A percentile compares a stretch with the other conserved stretches of the same genome.
These are phyloP conservation scores for Drosophila navojoa DNA, from an alignment of 1,140 invertebrate genomes.

Conservation along the genomic window DNA sequence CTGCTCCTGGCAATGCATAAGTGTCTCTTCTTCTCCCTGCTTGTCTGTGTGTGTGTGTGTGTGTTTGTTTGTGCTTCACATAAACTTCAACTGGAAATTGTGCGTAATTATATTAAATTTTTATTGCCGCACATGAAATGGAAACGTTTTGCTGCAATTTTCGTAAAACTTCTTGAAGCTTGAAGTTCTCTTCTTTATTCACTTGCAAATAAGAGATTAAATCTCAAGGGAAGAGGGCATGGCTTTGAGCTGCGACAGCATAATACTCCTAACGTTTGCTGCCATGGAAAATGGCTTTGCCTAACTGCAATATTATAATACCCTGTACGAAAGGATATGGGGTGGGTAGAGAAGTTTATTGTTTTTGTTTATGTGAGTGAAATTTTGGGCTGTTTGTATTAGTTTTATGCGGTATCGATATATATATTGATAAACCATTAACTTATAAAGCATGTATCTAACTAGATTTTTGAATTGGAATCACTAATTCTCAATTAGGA, in stretches of 20 bases:
- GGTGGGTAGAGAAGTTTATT: too few species aligned
- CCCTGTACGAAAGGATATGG: neutral
- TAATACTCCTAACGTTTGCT: conserved; percentile 4
- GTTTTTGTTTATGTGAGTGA: too few species aligned
- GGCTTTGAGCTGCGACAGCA: neutral
- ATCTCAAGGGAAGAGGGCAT: neutral
- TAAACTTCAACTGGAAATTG: conserved; percentile 79
- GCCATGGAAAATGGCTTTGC: neutral
- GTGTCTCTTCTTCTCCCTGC: conserved; percentile 15
- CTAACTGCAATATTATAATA: neutral
- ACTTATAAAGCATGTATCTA: too few species aligned
- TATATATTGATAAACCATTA: too few species aligned
- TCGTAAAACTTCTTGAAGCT: conserved; percentile 17
- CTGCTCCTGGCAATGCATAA: conserved; percentile 20
- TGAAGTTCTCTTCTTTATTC: conserved; percentile 33
- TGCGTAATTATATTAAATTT: conserved; percentile 82
- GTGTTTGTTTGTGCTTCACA: conserved; percentile 33
- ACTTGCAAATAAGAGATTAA: conserved; percentile 21
- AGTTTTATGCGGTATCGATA: too few species aligned
- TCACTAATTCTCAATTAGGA: too few species aligned
- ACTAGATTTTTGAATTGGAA: too few species aligned
- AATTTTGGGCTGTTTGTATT: too few species aligned
- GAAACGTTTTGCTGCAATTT: conserved; percentile 69
- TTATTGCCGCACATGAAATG: conserved; percentile 68
- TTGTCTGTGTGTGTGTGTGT: conserved; percentile 34